Base-by-base conservation (phyloP, 2,888 invertebrate species). In the Eupithecia abbreviata region DNA sequence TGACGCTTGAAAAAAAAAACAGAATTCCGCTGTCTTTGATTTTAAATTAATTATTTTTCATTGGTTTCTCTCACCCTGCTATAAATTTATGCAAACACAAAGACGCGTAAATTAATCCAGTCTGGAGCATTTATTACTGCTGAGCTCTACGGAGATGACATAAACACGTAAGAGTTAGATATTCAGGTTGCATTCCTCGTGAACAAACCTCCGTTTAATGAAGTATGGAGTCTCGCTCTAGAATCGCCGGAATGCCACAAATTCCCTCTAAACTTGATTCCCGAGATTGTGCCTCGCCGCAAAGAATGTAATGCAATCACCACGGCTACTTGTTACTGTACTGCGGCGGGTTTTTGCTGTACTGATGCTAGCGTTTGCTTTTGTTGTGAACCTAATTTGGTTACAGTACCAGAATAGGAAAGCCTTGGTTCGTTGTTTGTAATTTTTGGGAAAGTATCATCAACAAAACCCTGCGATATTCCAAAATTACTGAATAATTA, bases 271-370 rank as follows among this genome's bases (percentile, higher is more conserved):
- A 86, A 86, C 86, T 87, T 88, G 90, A 91, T 92, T 90, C 88
- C 47, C 85, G 90, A 89, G 92, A 93, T 93, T 92, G 90, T 91
- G 89, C 91, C 88, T 86, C 87, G 90, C 90, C 90, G 86, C 83
- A 85, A 90, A 90, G 91, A 92, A 91, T 90, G 89, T 91, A 90
- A 92, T 91, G 88, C 90, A 92, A 93, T 93, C 93, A 91, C 90
- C 88, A 81, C 84, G 82, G 74, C 86, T 82, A 84, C 90, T 90
- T 88, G 90, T 92, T 90, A 90, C 84, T 88, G 87, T 83, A 83
- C 77, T 80, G 77, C 83, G 47, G 80, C 82, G 82, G 80, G 79
- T 82, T 83, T 81, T 82, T 86, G 83, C 69, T 83, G 82, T 81
- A 84, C 83, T 80, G 80, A 83, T 87, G 82, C 78, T 68, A 77